phyloP scores from a whole-genome alignment of 2,113 vertebrate species.

The Osmerus eperlanus region DNA sequence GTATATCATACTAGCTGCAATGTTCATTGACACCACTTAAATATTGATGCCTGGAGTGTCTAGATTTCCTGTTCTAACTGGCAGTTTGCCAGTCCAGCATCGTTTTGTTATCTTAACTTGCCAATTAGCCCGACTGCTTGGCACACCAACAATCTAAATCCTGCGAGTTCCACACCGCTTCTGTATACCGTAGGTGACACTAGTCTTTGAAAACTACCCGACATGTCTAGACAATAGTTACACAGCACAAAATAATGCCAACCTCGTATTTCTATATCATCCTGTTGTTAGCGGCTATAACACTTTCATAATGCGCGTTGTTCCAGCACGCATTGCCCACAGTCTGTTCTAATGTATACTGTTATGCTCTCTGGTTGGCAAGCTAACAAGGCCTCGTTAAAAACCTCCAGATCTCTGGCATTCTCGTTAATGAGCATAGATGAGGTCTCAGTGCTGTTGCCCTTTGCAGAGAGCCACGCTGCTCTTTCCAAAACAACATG shows the following conservation, averaged over 20 bases:
- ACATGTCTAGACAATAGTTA: no score
- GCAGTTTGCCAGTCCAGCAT: not conserved
- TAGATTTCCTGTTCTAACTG: not conserved
- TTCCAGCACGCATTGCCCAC: no score
- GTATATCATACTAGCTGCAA: no score
- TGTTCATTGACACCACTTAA: constrained; percentile 21
- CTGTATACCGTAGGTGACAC: not conserved
- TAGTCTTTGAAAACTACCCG: no score
- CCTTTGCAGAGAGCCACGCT: constrained; percentile 31
- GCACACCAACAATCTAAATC: not conserved
- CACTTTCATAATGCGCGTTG: no score
- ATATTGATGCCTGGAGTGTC: constrained; percentile 24
- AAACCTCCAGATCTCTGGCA: constrained; percentile 53
- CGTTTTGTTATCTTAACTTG: constrained; percentile 16
- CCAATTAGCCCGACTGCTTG: constrained; percentile 12
- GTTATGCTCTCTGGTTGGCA: not conserved
- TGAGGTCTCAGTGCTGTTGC: constrained; percentile 32
- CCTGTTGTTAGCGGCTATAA: no score
- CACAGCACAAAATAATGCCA: no score
- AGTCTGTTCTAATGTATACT: not conserved
- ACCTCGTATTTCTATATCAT: no score
- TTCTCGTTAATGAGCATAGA: constrained; percentile 37
- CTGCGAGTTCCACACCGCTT: no score
- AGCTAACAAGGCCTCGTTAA: constrained; percentile 55
- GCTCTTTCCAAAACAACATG: constrained; percentile 61